Evolutionary conservation across 2,797 vertebrate genomes (phyloP), one percentile per base, ranked within the genome.

Genomic region (Odontamblyopus lacepedii): DNA sequence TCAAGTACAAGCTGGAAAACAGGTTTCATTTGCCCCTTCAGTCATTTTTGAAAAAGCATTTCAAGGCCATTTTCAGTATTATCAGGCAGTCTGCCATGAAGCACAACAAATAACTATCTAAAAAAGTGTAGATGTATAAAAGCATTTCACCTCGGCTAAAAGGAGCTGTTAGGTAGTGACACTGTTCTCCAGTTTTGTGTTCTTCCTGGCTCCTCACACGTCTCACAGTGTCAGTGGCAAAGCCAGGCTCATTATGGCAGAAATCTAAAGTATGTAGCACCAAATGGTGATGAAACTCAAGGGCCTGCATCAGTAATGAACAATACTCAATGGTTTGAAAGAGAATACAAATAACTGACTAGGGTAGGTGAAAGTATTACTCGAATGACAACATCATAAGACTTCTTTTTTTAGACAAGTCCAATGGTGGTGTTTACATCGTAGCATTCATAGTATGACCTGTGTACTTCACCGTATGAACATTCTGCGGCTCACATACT

Each of bases 191-290:
- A 29, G 23, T 30, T 67, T 44, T 53, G 32, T 26, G 51, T 77
- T 78, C 75, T 74, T 76, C 73, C 74, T 59, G 71, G 59, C 30
- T 75, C 64, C 44, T 73, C 62, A 67, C 78, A 23, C 73, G 66
- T 27, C 67, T 87, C 87, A 91, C 87, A 85, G 86, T 88, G 83
- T 89, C 82, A 78, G 88, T 26, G 91, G 89, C 89, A 83, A 77
- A 77, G 77, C 80, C 67, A 82, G 90, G 85, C 86, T 92, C 89
- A 87, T 88, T 76, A 72, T 79, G 89, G 90, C 85, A 89, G 89
- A 83, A 84, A 77, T 82, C 62, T 74, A 29, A 88, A 44, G 38
- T 13, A 53, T n/a, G 29, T 67, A 67, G 85, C 86, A 85, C 85
- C 85, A 59, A 67, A 82, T 57, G 78, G 78, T 62, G 57, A 71